These are phyloP conservation scores for Catamblyrhynchus diadema DNA, from an alignment of 2,797 vertebrate species.

Conservation along the genomic window DNA sequence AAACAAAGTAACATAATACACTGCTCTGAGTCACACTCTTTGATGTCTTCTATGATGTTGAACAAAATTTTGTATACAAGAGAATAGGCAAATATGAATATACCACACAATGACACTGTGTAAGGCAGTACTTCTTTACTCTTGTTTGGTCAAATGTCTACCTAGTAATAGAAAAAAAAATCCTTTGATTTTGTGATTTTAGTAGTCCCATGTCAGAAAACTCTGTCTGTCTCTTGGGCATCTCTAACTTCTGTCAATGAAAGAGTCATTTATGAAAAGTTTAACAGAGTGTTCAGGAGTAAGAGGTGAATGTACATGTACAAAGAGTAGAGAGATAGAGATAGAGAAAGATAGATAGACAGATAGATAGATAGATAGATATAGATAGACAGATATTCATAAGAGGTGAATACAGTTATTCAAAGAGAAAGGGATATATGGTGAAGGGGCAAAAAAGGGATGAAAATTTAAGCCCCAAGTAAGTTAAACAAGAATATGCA, in stretches of 20 bases:
- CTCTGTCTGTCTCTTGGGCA: background rate
- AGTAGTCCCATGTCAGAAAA: background rate
- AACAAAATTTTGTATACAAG: background rate
- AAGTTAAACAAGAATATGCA: background rate
- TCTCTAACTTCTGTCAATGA: background rate
- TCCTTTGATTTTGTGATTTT: background rate
- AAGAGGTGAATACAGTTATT: background rate
- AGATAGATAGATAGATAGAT: too few relatives aligned
- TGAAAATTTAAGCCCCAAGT: background rate
- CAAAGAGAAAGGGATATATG: background rate
- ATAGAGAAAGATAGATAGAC: background rate
- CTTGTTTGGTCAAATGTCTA: background rate
- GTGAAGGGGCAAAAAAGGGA: background rate
- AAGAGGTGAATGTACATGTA: background rate
- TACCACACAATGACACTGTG: background rate
- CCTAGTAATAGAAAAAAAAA: background rate
- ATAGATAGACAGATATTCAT: rapidly evolving
- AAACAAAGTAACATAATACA: background rate
- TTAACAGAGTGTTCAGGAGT: background rate
- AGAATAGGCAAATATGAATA: background rate
- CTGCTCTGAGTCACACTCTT: background rate
- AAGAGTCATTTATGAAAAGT: background rate
- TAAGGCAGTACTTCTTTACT: background rate
- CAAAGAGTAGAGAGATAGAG: background rate
- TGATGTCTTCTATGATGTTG: background rate